Base-by-base conservation (phyloP, 2,888 invertebrate species). In the Nomada ferruginata region DNA sequence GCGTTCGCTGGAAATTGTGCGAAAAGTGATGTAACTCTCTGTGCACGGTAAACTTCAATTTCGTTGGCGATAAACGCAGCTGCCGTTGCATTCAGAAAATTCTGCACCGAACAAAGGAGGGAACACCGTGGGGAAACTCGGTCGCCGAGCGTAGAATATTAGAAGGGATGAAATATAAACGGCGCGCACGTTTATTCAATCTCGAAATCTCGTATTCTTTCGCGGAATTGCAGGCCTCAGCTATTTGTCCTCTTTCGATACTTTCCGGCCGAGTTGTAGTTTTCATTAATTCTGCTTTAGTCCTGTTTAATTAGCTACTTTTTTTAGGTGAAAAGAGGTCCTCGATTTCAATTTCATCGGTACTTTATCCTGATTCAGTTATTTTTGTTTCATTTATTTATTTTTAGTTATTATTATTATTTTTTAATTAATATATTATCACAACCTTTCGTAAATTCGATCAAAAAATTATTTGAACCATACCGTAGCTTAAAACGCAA, bases 1-100 rank as follows among this genome's bases (percentile, higher is more conserved):
- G 60, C 70, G 60, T 70, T 70, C 20, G 60, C 29, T 70, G 20
- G 70, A 50, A 70, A 59, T 70, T 29, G 59, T 60, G 70, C 70
- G 70, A 70, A 60, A 70, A 70, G 60, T 44, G 59, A 70, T 60
- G 60, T 29, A 70, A 29, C 60, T 50, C 11, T 5, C 20, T n/a
- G 26, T 4, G 15, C 70, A 20, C 59, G 59, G 60, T 70, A 60
- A 70, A 60, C 70, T 70, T 60, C 60, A 70, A 70, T 70, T 70
- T 70, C 59, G 59, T 36, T 47, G 20, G 47, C 70, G 60, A 70
- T 70, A 60, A 70, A 70, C 59, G 60, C 50, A 60, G 50, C 70
- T 20, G 70, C n/a, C 15, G 59, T 29, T 53, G 66, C 47, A 15
- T 70, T 29, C 29, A 47, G 59, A 70, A 60, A 70, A 70, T 70